Percentiles rank a stretch among this genome's conserved stretches.
Conservation (phyloP, 2,113 vertebrate species). For the Menidia beryllina region DNA sequence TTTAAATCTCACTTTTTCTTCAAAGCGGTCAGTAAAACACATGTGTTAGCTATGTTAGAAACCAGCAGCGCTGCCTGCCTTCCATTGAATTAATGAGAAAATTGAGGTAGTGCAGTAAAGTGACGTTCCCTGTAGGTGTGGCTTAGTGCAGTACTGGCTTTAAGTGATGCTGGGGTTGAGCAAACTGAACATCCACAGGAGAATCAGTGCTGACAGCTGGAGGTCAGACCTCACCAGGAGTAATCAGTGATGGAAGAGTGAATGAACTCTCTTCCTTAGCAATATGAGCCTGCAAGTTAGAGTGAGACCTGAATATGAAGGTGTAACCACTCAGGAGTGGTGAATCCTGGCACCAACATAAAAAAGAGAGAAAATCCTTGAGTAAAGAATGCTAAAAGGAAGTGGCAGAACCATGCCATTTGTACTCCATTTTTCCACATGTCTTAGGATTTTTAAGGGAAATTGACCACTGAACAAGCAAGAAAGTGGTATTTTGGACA, state of each 20-base stretch:
- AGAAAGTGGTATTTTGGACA: background rate
- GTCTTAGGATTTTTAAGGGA: too few species aligned
- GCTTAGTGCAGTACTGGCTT: constrained; percentile 37
- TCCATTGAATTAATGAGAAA: constrained; percentile 54
- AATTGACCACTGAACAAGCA: background rate
- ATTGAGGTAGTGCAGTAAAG: constrained; percentile 29
- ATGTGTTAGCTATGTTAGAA: background rate
- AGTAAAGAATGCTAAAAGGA: background rate
- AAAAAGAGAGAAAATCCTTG: background rate
- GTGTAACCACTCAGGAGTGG: background rate
- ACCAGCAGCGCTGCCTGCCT: constrained; percentile 11
- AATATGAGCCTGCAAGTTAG: constrained; percentile 7
- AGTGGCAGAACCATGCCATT: background rate
- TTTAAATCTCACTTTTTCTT: constrained; percentile 5
- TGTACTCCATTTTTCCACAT: background rate
- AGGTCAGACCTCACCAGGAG: constrained; percentile 57
- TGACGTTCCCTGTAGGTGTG: constrained; percentile 25
- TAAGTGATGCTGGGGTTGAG: constrained; percentile 52
- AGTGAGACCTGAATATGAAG: constrained; percentile 16
- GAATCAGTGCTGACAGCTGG: constrained; percentile 57
- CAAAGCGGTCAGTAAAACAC: constrained; percentile 5
- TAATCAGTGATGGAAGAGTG: constrained; percentile 39
- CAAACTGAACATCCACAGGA: constrained; percentile 47
- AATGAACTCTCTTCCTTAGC: constrained; percentile 36
- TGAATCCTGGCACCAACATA: constrained; percentile 17